Evolutionary conservation across 2,113 vertebrate species (phyloP), one percentile per base, ranked within the genome.

Genomic region (Antigone vipio): DNA sequence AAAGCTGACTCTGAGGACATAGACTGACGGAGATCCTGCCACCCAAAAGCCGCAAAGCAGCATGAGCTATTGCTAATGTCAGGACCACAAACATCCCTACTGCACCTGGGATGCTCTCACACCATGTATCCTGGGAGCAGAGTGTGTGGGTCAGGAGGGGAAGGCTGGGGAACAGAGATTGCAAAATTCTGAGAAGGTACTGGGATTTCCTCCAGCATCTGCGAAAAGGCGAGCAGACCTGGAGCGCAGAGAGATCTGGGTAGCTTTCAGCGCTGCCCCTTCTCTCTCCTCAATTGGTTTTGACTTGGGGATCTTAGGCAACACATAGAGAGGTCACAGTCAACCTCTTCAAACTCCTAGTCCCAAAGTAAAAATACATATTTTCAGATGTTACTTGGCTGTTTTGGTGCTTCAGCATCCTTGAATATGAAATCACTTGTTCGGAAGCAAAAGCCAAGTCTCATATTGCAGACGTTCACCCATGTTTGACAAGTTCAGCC

Each of bases 1-100:
- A 89, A 87, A 66, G 60, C 84, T 95, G 95, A 93, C 50, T 91
- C 69, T 69, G 85, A 91, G 77, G 81, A 87, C 77, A 71, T 3
- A n/a, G 66, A 45, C 9, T n/a, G 49, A 38, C 1, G 5, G 77
- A 86, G 34, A 34, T 86, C 76, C 76, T 71, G 72, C 20, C 64
- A 78, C 42, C 26, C 68, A 68, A 71, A 92, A 29, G n/a, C 35
- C 72, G 66, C 15, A 44, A 66, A 93, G 42, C 59, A 72, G 18
- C 4, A 5, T 12, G 45, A 90, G 35, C 45, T 84, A 21, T n/a
- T 80, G 45, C 34, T 49, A 8, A 27, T 40, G 44, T 49, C 66
- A 93, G 3, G 3, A 74, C 66, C 66, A 82, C 47, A 76, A 67
- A 42, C 40, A 45, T 5, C 64, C 42, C 50, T 30, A 0, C 83